Evolutionary conservation across 2,797 vertebrate genomes (phyloP).

Genomic region (Labroides dimidiatus): DNA sequence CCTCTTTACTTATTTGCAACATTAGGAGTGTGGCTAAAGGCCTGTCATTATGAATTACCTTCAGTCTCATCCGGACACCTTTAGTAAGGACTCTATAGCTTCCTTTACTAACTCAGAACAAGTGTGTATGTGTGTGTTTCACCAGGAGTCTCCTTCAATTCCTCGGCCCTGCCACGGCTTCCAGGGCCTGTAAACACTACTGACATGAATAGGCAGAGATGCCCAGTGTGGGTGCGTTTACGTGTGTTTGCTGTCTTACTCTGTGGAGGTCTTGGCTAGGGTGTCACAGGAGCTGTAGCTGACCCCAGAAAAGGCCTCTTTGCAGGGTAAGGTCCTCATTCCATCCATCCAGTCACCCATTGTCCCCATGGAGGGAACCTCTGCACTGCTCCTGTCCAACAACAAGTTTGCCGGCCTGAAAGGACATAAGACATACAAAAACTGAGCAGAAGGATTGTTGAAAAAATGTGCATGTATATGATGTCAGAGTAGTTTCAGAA

Average conservation of each 20-base stretch:
- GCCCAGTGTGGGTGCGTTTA: slow-evolving; percentile 25
- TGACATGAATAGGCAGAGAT: slow-evolving; percentile 59
- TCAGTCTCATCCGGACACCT: slow-evolving; percentile 65
- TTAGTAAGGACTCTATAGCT: slow-evolving; percentile 57
- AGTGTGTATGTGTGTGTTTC: slow-evolving; percentile 34
- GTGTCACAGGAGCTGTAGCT: slow-evolving; percentile 98
- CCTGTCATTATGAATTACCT: slow-evolving; percentile 72
- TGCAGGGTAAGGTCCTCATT: slow-evolving; percentile 92
- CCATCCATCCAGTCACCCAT: slow-evolving; percentile 95
- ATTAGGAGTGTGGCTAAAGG: slow-evolving; percentile 70
- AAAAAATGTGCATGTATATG: no score
- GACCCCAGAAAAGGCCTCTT: slow-evolving; percentile 95
- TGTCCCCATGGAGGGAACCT: slow-evolving; percentile 88
- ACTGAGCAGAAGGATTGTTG: no score
- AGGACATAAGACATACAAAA: background rate
- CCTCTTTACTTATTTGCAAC: slow-evolving; percentile 51
- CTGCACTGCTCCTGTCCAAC: slow-evolving; percentile 93
- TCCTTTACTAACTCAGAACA: slow-evolving; percentile 49
- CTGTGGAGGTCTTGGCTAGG: slow-evolving; percentile 95
- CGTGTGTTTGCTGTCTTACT: slow-evolving; percentile 87
- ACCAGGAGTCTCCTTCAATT: slow-evolving; percentile 54
- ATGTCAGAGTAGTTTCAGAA: no score
- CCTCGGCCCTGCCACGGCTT: slow-evolving; percentile 36
- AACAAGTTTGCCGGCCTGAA: slow-evolving; percentile 93
- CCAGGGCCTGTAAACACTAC: slow-evolving; percentile 50